A percentile compares a stretch with the other conserved stretches of the same genome.
These are phyloP conservation scores for Herpetotheres cachinnans DNA, from an alignment of 2,113 vertebrate genomes.

Conservation along the genomic window DNA sequence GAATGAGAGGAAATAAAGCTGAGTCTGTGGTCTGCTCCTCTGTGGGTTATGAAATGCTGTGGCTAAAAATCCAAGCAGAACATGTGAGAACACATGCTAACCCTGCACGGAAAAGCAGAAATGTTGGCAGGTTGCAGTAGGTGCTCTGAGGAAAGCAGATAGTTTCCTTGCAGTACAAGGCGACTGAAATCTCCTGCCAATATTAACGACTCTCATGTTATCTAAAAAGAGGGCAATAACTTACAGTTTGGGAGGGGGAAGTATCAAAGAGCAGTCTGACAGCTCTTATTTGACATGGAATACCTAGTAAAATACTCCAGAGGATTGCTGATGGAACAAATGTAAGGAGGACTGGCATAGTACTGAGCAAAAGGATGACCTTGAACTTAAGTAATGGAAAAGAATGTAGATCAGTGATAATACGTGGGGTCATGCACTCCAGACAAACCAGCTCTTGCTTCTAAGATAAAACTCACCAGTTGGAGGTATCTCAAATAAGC, in stretches of 20 bases:
- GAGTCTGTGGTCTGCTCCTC: neutral
- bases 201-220: accelerated
- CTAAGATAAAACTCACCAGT: neutral
- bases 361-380: neutral
- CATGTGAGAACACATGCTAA: neutral
- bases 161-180: neutral
- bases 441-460: neutral
- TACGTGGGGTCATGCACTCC: neutral
- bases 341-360: neutral
- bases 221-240: neutral
- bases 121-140: neutral
- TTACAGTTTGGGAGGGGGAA: neutral
- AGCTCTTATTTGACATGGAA: neutral
- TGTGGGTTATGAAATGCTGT: neutral
- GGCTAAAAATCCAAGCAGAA: neutral
- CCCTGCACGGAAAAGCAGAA: accelerated
- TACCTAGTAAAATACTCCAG: neutral
- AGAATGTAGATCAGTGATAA: neutral
- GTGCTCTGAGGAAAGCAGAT: neutral
- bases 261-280: neutral
- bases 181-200: neutral
- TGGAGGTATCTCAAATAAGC: neutral
- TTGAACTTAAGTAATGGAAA: neutral
- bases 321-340: neutral
- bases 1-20: neutral